Conservation (phyloP, 2,113 vertebrate species). For the Oenanthe oenanthe region DNA sequence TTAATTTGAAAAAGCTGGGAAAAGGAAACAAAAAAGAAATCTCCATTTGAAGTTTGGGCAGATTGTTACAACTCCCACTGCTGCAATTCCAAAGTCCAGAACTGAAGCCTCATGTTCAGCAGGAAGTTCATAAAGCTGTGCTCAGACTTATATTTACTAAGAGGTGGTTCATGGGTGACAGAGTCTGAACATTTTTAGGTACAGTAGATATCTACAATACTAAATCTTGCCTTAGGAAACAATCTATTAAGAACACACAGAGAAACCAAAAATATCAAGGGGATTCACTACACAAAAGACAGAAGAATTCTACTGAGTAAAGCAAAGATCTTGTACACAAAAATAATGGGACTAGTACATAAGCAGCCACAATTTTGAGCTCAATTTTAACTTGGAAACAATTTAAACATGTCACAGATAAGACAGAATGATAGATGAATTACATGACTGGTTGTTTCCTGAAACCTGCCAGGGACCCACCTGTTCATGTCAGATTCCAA, state of each 20-base stretch:
- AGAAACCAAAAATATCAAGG: neutral
- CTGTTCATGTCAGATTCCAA: neutral
- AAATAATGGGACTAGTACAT: neutral
- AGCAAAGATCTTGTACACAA: neutral
- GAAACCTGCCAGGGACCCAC: constrained; percentile 21
- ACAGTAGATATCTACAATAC: neutral
- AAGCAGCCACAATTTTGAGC: neutral
- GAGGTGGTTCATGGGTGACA: neutral
- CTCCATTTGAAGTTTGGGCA: neutral
- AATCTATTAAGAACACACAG: neutral
- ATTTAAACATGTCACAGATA: neutral
- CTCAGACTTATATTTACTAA: neutral
- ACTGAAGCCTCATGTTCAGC: neutral
- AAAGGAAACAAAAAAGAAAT: neutral
- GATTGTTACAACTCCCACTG: neutral
- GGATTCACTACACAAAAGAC: neutral
- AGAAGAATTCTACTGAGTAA: neutral
- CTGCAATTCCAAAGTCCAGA: neutral
- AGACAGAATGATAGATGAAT: neutral
- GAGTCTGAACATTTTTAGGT: neutral
- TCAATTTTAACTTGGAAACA: neutral
- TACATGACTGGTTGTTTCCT: constrained; percentile 6
- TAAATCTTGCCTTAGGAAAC: neutral
- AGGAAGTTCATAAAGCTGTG: neutral
- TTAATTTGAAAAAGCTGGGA: neutral